Evolutionary conservation across 2,888 invertebrate species (phyloP).

Genomic region (Pachycephus smyrnensis): DNA sequence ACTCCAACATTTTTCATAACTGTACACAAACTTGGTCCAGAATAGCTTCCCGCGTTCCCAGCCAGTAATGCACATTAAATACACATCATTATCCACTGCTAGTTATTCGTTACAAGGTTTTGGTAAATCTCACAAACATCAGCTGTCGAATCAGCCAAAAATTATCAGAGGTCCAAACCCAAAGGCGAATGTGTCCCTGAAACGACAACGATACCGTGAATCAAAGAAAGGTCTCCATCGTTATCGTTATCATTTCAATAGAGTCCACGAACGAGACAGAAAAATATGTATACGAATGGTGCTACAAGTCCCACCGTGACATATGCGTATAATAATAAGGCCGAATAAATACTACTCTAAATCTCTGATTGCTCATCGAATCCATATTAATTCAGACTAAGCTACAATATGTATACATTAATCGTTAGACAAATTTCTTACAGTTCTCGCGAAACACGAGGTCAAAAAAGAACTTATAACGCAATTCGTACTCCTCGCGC

Average conservation of each 20-base stretch:
- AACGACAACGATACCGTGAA: neutral
- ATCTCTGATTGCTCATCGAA: neutral
- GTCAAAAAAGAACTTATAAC: neutral
- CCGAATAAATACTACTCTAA: neutral
- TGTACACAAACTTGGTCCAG: constrained; percentile 27
- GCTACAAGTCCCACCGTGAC: neutral
- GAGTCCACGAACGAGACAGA: neutral
- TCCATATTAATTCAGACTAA: neutral
- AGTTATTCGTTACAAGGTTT: neutral
- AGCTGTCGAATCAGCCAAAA: neutral
- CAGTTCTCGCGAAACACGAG: neutral
- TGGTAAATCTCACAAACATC: neutral
- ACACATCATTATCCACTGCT: neutral
- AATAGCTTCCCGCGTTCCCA: constrained; percentile 3
- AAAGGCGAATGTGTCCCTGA: neutral
- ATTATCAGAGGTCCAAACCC: neutral
- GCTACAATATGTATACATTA: neutral
- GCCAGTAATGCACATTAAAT: neutral
- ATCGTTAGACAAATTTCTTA: neutral
- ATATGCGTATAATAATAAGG: neutral
- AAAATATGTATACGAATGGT: neutral
- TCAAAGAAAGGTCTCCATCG: neutral
- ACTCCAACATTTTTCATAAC: constrained; percentile 1
- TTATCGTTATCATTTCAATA: neutral
- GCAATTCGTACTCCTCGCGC: no score